Evolutionary conservation across 2,113 vertebrate species (phyloP), one percentile per base, ranked within the genome.

Genomic region (Hystrix brachyura): DNA sequence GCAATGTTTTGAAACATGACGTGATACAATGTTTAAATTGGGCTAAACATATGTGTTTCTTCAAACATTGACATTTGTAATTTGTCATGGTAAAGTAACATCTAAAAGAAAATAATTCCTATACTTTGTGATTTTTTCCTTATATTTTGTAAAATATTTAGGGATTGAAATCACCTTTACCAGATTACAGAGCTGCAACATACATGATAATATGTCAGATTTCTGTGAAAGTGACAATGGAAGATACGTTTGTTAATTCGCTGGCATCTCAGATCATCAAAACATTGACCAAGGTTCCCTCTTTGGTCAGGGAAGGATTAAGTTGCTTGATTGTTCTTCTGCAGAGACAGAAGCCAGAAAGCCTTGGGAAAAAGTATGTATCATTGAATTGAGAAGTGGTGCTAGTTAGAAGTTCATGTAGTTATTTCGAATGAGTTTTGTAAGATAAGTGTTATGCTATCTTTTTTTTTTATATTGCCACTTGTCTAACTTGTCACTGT

Each of bases 151-250:
- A 92, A 92, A 94, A 91, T 43, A 97, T 53, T 21, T 98, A 99
- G 99, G 99, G 99, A 17, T 98, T 99, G 95, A 99, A 99, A 98
- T 99, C 99, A 1, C 97, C 98, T 27, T 90, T 99, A 78, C 95
- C 97, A 18, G 99, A 99, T 99, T 99, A 99, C 97, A 99, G 98
- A 98, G 99, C 99, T 34, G 99, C 99, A 92, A 99, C 99, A 0
- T 99, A 99, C 95, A 99, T 99, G 99, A 99, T 99, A 34, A 98
- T 99, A 88, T 99, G 99, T 96, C 99, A 99, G 98, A 98, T 99
- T 94, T 99, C 99, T 1, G 99, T 99, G 90, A 99, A 99, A 98
- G 99, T 99, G 89, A 98, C 98, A 38, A 98, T 99, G 99, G 99
- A 99, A 96, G 91, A 97, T 1, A 94, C 98, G 4, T 98, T 99